Evolutionary conservation across 2,797 vertebrate genomes (phyloP), one percentile per base, ranked within the genome.

Genomic region (Ceryle rudis): DNA sequence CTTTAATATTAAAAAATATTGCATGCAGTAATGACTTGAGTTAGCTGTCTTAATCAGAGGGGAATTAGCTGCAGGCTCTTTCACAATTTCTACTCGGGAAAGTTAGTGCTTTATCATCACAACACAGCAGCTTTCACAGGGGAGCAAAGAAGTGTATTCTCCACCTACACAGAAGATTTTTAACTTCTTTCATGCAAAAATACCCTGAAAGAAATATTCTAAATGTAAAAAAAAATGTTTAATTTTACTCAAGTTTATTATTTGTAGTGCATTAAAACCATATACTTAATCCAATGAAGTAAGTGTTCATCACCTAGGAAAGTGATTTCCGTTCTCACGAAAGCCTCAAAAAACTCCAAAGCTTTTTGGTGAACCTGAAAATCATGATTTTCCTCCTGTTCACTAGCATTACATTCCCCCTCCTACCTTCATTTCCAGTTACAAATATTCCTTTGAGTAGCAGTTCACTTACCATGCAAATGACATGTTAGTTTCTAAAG

Each of bases 401-500:
- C 54, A 28, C 10, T 82, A 35, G 18, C 61, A 65, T 78, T 78
- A 86, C 79, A 51, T 85, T 61, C 46, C 19, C 57, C 21, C 22
- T 95, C 60, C 52, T 58, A 35, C 51, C n/a, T 91, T 91, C 60
- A 67, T 91, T 94, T 92, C 78, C 65, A 81, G 52, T 65, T 52
- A 37, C 64, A 91, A 93, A 78, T 80, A 83, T 23, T 61, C 61
- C 75, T 92, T 61, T 81, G n/a, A 78, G 61, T 33, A 81, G 71
- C 74, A 73, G 26, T 33, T 82, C 80, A 77, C 83, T 89, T 82
- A 61, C 86, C 67, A 31, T 87, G 75, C 92, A 92, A 94, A 92
- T 74, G 23, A 41, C 64, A 41, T 33, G 52, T 55, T 82, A 31
- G 19, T 86, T 84, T 91, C 64, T 44, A 57, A 91, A 71, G 65